Percentiles rank a stretch among this genome's conserved stretches.
These are phyloP conservation scores for Tenebrio molitor DNA, from an alignment of 1,140 invertebrate species.

Conservation along the genomic window DNA sequence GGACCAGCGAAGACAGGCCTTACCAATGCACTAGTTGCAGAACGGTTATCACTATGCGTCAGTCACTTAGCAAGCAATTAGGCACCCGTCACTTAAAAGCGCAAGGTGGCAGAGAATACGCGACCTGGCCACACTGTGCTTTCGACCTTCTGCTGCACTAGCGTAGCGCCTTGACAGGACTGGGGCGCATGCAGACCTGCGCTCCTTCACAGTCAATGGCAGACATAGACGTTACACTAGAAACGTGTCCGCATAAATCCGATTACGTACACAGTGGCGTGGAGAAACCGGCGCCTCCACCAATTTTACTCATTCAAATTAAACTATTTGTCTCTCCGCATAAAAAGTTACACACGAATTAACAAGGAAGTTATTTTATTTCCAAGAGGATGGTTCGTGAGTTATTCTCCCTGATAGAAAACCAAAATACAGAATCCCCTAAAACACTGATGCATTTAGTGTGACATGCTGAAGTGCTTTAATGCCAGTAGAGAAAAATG, in stretches of 20 bases:
- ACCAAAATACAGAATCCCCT: too few relatives aligned
- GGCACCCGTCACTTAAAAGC: slow-evolving; percentile 37
- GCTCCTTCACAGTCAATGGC: slow-evolving; percentile 16
- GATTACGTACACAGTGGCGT: slow-evolving; percentile 5
- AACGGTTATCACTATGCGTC: slow-evolving; percentile 13
- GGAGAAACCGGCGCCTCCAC: neutral
- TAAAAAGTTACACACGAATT: too few relatives aligned
- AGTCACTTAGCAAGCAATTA: slow-evolving; percentile 18
- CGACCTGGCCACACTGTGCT: slow-evolving; percentile 39
- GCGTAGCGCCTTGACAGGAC: slow-evolving; percentile 44
- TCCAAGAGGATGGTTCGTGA: too few relatives aligned
- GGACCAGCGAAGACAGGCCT: neutral
- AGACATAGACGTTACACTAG: slow-evolving; percentile 3
- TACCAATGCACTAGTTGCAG: slow-evolving; percentile 40
- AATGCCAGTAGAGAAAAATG: too few relatives aligned
- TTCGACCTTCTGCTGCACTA: slow-evolving; percentile 50
- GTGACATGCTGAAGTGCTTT: too few relatives aligned
- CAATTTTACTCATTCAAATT: too few relatives aligned
- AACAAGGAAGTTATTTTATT: too few relatives aligned
- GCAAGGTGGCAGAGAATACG: slow-evolving; percentile 25
- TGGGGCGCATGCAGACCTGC: slow-evolving; percentile 50
- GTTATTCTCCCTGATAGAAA: too few relatives aligned
- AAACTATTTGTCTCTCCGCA: too few relatives aligned
- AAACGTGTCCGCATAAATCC: slow-evolving; percentile 10
- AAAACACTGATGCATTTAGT: too few relatives aligned